These are phyloP conservation scores for Hydrocynus forskahlii DNA, from an alignment of 2,797 vertebrate species.

Conservation along the genomic window DNA sequence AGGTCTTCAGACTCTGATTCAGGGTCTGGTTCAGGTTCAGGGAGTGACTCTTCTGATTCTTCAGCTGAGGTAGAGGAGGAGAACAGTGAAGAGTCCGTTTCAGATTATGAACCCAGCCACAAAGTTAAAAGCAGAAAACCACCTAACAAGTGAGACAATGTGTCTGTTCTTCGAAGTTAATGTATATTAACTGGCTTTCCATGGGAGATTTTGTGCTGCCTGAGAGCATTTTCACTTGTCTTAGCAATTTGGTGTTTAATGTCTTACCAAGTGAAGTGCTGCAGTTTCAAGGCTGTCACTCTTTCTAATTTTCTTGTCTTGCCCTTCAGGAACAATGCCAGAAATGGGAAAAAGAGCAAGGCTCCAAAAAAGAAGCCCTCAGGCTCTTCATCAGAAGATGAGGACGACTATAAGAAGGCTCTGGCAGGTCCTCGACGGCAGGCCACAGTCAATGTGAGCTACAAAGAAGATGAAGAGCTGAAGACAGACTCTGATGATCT, in stretches of 20 bases:
- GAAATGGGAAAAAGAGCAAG: slow-evolving; percentile 89
- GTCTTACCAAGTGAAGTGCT: neutral
- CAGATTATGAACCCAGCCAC: slow-evolving; percentile 97
- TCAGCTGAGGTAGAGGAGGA: slow-evolving; percentile 83
- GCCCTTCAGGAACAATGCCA: slow-evolving; percentile 78
- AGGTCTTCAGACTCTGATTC: slow-evolving; percentile 84
- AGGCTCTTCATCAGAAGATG: slow-evolving; percentile 88
- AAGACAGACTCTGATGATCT: slow-evolving; percentile 98
- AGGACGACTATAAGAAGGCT: slow-evolving; percentile 88
- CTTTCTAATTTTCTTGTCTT: neutral
- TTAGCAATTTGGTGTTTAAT: neutral
- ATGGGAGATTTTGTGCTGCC: neutral
- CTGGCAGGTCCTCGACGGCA: slow-evolving; percentile 86
- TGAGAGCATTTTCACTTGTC: neutral
- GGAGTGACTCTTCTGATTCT: slow-evolving; percentile 81
- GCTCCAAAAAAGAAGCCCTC: slow-evolving; percentile 84
- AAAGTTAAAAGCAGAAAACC: slow-evolving; percentile 95
- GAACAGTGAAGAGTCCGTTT: slow-evolving; percentile 92
- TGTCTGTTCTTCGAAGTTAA: neutral
- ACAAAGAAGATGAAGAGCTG: slow-evolving; percentile 98
- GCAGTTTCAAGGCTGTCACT: neutral
- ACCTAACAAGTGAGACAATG: slow-evolving; percentile 84
- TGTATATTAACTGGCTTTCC: neutral
- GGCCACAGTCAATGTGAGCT: slow-evolving; percentile 96
- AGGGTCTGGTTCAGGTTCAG: slow-evolving; percentile 79